Base-by-base conservation (phyloP, 2,888 invertebrate species). In the Vesta saturnalis region DNA sequence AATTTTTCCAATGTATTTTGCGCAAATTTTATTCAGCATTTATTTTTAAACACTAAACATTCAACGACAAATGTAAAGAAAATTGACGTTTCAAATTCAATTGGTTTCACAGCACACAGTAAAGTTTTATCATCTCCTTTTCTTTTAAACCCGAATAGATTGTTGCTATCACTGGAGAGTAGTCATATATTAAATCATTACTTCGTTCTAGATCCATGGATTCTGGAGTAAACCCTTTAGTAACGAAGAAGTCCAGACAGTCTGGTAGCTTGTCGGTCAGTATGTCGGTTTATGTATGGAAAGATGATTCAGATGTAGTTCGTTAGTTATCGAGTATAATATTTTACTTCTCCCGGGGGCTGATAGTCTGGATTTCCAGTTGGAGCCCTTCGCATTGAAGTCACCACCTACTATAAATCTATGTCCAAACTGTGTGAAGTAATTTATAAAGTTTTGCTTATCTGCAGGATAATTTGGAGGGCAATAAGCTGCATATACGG, bases 341-440 rank as follows among this genome's bases (percentile, higher is more conserved):
- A 57, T n/a, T 57, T 30, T 57, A 15, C 56, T n/a, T 56, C 30
- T 56, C 8, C 56, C 56, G 30, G 14, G 56, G 22, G 56, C 56
- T 23, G 57, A 30, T 57, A 57, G 39, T 14, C 57, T 6, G 30
- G 39, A 57, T 30, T 15, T 15, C 16, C 57, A 30, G 10, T 6
- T 5, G 30, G 35, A 30, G 15, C 16, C 14, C 18, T 57, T 57
- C 14, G 57, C 39, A 57, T 57, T 57, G 10, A 56, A 56, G 19
- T 56, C 30, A 16, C 35, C 35, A 1, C 35, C 56, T 8, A 5
- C 21, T 14, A 55, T 21, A 14, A 55, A 55, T 22, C 55, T 55
- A 14, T 55, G 16, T 6, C 56, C 56, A 30, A 56, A 15, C 1
- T 21, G 5, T 18, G 4, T 19, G 2, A 55, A 22, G 21, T 8